Conservation (phyloP, 2,797 vertebrate species). For the Acropternis orthonyx region DNA sequence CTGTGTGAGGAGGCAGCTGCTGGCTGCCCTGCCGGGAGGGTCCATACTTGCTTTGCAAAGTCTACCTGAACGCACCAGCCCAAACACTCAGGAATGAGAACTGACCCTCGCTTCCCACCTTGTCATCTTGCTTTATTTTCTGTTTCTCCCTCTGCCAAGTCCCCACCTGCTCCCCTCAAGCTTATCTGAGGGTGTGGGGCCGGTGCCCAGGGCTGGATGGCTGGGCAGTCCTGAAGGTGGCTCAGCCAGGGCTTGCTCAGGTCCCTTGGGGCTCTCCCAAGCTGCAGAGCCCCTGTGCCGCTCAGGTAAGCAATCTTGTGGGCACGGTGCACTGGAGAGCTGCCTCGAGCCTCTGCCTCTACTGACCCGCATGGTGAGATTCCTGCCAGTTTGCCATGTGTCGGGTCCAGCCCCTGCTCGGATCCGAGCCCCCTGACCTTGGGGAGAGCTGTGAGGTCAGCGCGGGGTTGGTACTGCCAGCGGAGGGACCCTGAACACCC, state of each 20-base stretch:
- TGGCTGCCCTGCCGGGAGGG: constrained; percentile 56
- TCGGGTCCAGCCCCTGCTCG: not conserved
- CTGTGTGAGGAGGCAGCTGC: constrained; percentile 57
- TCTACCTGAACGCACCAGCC: constrained; percentile 11
- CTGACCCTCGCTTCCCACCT: not conserved
- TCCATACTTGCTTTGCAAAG: constrained; percentile 46
- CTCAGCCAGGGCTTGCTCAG: not conserved
- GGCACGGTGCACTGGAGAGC: not conserved
- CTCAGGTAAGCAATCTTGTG: not conserved
- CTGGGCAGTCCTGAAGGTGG: not conserved
- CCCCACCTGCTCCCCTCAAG: constrained; percentile 2
- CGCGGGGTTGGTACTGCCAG: not conserved
- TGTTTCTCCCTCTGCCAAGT: not conserved
- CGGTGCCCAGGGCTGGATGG: not conserved
- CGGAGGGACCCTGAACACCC: not conserved
- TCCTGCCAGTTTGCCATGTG: not conserved
- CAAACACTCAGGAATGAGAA: constrained; percentile 8
- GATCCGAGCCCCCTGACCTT: not conserved
- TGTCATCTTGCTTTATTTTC: not conserved
- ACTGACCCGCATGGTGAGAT: not conserved
- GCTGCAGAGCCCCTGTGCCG: not conserved
- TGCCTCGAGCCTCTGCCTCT: not conserved
- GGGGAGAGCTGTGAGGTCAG: not conserved
- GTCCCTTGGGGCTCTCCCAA: not conserved
- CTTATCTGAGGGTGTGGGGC: not conserved